These are phyloP conservation scores for Plumapathes pennacea DNA, from an alignment of 92 coral and sea anemone genomes.

Conservation along the genomic window DNA sequence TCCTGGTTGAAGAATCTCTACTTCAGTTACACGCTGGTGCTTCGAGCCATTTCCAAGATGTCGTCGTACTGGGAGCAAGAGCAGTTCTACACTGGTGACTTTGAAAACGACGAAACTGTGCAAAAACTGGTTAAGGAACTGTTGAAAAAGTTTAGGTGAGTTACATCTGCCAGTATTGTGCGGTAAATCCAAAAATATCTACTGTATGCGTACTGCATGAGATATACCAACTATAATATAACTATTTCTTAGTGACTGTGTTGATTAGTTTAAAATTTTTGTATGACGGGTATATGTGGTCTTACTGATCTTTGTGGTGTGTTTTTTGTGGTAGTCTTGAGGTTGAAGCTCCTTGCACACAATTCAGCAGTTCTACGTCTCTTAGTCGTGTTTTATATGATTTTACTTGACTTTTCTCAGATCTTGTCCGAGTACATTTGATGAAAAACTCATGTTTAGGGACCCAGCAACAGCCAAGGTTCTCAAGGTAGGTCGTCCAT, in stretches of 20 bases:
- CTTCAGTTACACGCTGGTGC: constrained; percentile 84
- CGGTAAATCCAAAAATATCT: no score
- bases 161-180: background rate
- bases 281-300: background rate
- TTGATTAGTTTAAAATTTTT: no score
- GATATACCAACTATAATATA: no score
- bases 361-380: no score
- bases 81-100: constrained; percentile 87
- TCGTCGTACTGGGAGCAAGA: constrained; percentile 87
- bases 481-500: constrained; percentile 63
- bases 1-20: constrained; percentile 91
- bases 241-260: no score
- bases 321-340: no score
- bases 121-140: constrained; percentile 60
- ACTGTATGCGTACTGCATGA: no score
- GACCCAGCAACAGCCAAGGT: constrained; percentile 77
- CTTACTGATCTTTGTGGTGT: no score
- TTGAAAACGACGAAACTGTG: constrained; percentile 60
- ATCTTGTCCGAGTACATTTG: constrained; percentile 97
- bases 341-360: no score
- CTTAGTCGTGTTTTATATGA: no score
- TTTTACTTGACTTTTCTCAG: constrained; percentile 13
- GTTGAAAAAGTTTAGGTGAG: constrained; percentile 74
- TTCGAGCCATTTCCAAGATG: constrained; percentile 85
- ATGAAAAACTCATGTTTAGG: constrained; percentile 87